These are phyloP conservation scores for Pyralis farinalis DNA, from an alignment of 2,888 invertebrate species.

Conservation along the genomic window DNA sequence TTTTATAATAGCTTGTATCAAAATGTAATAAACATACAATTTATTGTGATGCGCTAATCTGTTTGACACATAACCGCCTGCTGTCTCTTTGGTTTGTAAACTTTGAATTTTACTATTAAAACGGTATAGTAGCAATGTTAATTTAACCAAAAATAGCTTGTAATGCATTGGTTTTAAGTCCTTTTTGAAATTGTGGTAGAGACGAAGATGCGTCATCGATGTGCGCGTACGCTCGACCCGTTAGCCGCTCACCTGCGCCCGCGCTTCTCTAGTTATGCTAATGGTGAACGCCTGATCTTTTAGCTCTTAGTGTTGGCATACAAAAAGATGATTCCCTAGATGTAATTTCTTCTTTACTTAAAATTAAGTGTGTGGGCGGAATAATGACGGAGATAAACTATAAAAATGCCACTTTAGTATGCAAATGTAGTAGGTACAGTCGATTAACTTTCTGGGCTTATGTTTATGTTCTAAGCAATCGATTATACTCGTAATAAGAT, in stretches of 20 bases:
- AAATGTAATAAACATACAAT: conserved; percentile 58
- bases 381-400: neutral
- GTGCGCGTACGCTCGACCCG: conserved; percentile 59
- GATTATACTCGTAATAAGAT: no score
- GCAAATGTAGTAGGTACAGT: no score
- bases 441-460: no score
- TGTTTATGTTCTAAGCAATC: no score
- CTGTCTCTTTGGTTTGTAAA: conserved; percentile 59
- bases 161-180: conserved; percentile 44
- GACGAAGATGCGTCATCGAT: conserved; percentile 53
- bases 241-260: conserved; percentile 74
- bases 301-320: conserved; percentile 2
- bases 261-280: conserved; percentile 78
- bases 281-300: conserved; percentile 57
- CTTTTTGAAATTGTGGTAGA: conserved; percentile 43
- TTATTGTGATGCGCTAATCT: conserved; percentile 63
- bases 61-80: conserved; percentile 50
- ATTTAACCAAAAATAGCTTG: conserved; percentile 36
- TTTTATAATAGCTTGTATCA: conserved; percentile 47
- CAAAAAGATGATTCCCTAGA: conserved; percentile 8
- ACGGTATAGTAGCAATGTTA: conserved; percentile 23
- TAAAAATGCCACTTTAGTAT: no score
- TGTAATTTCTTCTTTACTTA: neutral
- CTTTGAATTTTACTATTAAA: conserved; percentile 51
- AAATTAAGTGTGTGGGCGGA: neutral